Percentiles rank a stretch among this genome's conserved stretches.
Evolutionary conservation across 2,113 vertebrate species (phyloP).

Genomic region (Peucedramus taeniatus): DNA sequence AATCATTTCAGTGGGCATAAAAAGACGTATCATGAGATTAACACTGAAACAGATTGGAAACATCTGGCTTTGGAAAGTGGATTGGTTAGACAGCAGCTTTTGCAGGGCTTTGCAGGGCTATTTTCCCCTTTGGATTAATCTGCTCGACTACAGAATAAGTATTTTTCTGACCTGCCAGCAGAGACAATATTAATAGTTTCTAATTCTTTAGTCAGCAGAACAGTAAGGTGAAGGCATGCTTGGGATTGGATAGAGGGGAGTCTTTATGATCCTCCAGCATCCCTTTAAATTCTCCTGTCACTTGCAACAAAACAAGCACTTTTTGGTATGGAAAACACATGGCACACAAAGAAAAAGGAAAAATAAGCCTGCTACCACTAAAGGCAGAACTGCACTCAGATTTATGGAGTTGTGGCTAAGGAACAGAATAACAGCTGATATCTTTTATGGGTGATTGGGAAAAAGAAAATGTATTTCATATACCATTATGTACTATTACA

Average conservation of each 20-base stretch:
- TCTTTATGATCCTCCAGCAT: slow-evolving; percentile 42
- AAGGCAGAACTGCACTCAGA: neutral
- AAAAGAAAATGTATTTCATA: slow-evolving; percentile 21
- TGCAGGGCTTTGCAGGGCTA: slow-evolving; percentile 39
- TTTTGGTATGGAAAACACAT: slow-evolving; percentile 52
- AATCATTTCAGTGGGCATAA: slow-evolving; percentile 31
- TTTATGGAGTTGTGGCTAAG: slow-evolving; percentile 17
- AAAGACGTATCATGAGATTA: slow-evolving; percentile 42
- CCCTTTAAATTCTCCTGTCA: slow-evolving; percentile 57
- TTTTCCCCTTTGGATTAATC: slow-evolving; percentile 50
- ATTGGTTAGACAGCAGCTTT: slow-evolving; percentile 25
- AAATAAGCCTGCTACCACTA: slow-evolving; percentile 41
- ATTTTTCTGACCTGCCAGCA: slow-evolving; percentile 59
- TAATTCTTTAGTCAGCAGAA: slow-evolving; percentile 64
- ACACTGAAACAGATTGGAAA: slow-evolving; percentile 41
- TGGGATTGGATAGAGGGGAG: slow-evolving; percentile 6
- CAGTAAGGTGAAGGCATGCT: neutral
- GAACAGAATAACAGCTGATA: slow-evolving; percentile 8
- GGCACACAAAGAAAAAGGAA: slow-evolving; percentile 23
- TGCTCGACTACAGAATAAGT: slow-evolving; percentile 24
- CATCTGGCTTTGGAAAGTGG: slow-evolving; percentile 40
- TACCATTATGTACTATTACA: neutral
- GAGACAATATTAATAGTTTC: slow-evolving; percentile 63
- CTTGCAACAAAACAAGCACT: slow-evolving; percentile 45
- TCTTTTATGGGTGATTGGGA: neutral